Evolutionary conservation across 1,140 invertebrate species (phyloP), one percentile per base, ranked within the genome.

Genomic region (Tribolium castaneum): DNA sequence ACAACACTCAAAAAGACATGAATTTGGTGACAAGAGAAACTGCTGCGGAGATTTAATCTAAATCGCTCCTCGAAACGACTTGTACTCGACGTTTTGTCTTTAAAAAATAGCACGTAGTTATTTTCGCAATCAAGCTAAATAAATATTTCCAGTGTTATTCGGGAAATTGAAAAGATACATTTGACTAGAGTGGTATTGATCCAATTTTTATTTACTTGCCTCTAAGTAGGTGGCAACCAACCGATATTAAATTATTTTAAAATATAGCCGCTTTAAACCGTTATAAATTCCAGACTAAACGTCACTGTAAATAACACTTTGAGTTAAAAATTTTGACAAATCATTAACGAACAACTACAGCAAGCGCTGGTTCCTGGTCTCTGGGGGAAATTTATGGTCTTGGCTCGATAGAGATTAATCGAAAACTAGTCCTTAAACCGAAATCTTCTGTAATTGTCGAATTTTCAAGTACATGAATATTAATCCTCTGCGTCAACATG

Each of bases 351-450:
- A 35, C 25, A 39, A 66, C 39, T 39, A 39, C 59, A 39, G 59
- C 35, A 66, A 66, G 13, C 30, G 59, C 59, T 66, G 35, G 59
- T 66, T 66, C 14, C 59, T 66, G 59, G 34, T 39, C 59, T 14
- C 14, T 22, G n/a, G 25, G 16, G 59, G 45, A 35, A 66, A 66
- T 66, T 66, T 66, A 66, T 72, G 45, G 71, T 73, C 71, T 22
- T 35, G 25, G 49, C 30, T 39, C 52, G 45, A 54, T 73, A 51
- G 52, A 73, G 71, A 73, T 73, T 73, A 73, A 73, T 73, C 19
- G 71, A 25, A 52, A 73, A 1, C 30, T 12, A 73, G 71, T 73
- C 71, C 71, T 73, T 73, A 50, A 73, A 73, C 30, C 13, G 14
- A 25, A 25, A 25, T 25, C 7, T 30, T 73, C n/a, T 73, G 49